Conservation (phyloP, 2,113 vertebrate genomes). For the Anarhynchus alexandrinus region DNA sequence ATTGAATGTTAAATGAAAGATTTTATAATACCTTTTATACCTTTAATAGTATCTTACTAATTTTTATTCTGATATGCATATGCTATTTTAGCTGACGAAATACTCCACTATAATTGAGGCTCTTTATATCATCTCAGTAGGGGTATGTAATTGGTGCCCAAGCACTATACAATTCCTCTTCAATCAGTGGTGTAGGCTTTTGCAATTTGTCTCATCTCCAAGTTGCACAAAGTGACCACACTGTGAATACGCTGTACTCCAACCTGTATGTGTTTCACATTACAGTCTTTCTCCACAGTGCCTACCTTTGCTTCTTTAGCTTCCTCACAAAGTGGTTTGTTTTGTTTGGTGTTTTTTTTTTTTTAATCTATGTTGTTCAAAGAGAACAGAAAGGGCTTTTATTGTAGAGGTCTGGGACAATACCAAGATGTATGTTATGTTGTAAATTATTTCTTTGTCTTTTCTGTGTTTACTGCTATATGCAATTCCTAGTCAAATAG, state of each 20-base stretch:
- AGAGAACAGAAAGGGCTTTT: neutral
- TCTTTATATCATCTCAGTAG: constrained; percentile 43
- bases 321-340: neutral
- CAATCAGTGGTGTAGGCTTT: constrained; percentile 40
- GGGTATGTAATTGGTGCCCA: constrained; percentile 38
- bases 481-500: neutral
- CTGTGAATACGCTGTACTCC: neutral
- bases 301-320: neutral
- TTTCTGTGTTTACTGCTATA: neutral
- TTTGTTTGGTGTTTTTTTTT: neutral
- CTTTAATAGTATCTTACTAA: neutral
- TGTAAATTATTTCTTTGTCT: neutral
- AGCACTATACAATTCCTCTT: constrained; percentile 48
- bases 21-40: neutral
- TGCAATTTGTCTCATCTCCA: constrained; percentile 39
- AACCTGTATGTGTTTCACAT: neutral
- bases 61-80: constrained; percentile 39
- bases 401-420: neutral
- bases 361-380: neutral
- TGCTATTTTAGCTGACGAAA: constrained; percentile 35
- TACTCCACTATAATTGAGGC: constrained; percentile 50
- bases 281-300: neutral
- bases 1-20: neutral
- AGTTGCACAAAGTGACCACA: constrained; percentile 14
- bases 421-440: neutral